phyloP scores from a whole-genome alignment of 2,113 vertebrate species.

The Rhabdomys dilectus region DNA sequence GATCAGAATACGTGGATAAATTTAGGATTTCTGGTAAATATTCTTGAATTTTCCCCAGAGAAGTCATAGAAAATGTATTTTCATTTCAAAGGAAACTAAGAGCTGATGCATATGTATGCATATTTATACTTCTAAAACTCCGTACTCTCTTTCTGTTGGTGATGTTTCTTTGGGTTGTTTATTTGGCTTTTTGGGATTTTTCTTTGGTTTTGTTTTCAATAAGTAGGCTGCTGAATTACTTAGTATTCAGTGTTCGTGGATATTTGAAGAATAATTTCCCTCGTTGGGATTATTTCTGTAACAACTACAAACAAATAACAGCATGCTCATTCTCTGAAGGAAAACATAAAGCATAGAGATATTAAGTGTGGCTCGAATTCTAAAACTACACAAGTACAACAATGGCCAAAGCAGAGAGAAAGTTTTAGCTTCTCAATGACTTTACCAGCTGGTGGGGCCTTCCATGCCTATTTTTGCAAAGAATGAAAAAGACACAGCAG shows the following conservation, averaged over 20 bases:
- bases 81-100: not conserved
- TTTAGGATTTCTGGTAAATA: slow-evolving; percentile 6
- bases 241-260: slow-evolving; percentile 43
- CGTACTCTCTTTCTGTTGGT: not conserved
- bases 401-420: slow-evolving; percentile 65
- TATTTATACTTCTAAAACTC: not conserved
- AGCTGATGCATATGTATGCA: not conserved
- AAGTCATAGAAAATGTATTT: not conserved
- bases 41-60: not conserved
- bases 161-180: not conserved
- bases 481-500: slow-evolving; percentile 77
- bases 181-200: not conserved
- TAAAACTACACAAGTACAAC: slow-evolving; percentile 61
- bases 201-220: not conserved
- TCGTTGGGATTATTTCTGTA: slow-evolving; percentile 54
- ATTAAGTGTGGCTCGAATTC: slow-evolving; percentile 57
- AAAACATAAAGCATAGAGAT: slow-evolving; percentile 62
- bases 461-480: slow-evolving; percentile 68
- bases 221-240: slow-evolving; percentile 46
- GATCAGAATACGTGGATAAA: not conserved
- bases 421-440: slow-evolving; percentile 50
- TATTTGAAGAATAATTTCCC: slow-evolving; percentile 63
- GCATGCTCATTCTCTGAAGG: slow-evolving; percentile 29
- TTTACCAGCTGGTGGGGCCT: slow-evolving; percentile 62
- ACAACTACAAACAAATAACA: slow-evolving; percentile 51